Base-by-base conservation (phyloP, 1,140 invertebrate species). In the Solenopsis invicta region DNA sequence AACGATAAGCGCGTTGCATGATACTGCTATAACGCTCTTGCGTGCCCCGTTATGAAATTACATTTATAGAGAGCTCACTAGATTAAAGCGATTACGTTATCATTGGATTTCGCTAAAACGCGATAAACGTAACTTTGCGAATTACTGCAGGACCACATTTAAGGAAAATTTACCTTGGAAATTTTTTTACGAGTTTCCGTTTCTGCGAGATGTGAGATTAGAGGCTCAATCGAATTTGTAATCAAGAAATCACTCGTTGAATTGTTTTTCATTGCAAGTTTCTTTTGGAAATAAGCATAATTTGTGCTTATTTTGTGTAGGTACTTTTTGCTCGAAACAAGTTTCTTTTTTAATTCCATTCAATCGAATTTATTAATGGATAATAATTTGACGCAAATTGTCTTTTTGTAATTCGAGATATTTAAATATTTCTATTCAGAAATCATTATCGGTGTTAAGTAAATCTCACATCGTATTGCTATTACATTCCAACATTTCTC, bases 41-140 rank as follows among this genome's bases (percentile, higher is more conserved):
- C 77, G 50, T 56, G 54, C 8, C 10, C 12, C 18, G 80, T 84
- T 84, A 84, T 62, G 80, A 75, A 84, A 84, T 84, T 84, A 75
- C 80, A 84, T 61, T 84, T 75, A 75, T 84, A 84, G 67, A 84
- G 69, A 62, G 41, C 45, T 84, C 80, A 62, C 67, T 82, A 82
- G 54, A 82, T 84, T 84, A 75, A 75, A 84, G 54, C 45, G 69
- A 84, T 84, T 75, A 84, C 52, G 10, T 50, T 29, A 69, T 82
- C 61, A 82, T 84, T 84, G 54, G 69, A 37, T 62, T 75, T 50
- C 5, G 18, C 54, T 74, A 59, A 54, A 82, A 74, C 64, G 41
- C 29, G 69, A 84, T 82, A 74, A 82, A 75, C 54, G 69, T 45
- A 61, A 82, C 59, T 74, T 82, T 34, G 24, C 29, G 41, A 13